Percentiles rank a stretch among this genome's conserved stretches.
These are phyloP conservation scores for Lordiphosa stackelbergi DNA, from an alignment of 1,140 invertebrate species.

Conservation along the genomic window DNA sequence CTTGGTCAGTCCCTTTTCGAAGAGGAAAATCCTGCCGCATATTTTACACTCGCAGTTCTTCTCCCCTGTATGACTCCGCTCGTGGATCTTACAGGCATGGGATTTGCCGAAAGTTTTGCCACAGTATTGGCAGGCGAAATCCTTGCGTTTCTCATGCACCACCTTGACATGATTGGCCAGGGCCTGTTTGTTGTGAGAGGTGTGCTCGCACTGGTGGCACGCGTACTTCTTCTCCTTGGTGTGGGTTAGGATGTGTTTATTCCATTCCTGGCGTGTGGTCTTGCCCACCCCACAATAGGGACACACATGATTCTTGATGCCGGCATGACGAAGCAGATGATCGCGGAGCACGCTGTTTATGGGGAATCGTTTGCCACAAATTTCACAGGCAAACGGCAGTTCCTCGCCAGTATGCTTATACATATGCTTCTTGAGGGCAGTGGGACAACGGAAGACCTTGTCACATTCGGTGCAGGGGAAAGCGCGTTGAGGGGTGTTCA, in stretches of 20 bases:
- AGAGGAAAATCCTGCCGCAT: conserved; percentile 71
- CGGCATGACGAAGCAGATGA: conserved; percentile 71
- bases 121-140: conserved; percentile 73
- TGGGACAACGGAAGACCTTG: conserved; percentile 71
- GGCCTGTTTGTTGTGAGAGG: conserved; percentile 71
- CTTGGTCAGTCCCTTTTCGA: conserved; percentile 69
- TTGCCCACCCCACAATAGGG: conserved; percentile 73
- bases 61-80: conserved; percentile 78
- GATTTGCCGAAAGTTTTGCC: conserved; percentile 73
- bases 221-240: conserved; percentile 75
- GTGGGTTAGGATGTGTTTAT: conserved; percentile 71
- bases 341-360: conserved; percentile 68
- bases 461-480: conserved; percentile 70
- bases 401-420: conserved; percentile 80
- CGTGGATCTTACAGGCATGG: conserved; percentile 73
- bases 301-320: conserved; percentile 74
- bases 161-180: conserved; percentile 67
- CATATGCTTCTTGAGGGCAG: conserved; percentile 78
- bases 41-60: conserved; percentile 74
- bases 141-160: conserved; percentile 73
- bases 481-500: conserved; percentile 53
- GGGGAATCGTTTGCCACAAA: conserved; percentile 78
- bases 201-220: conserved; percentile 66
- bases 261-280: conserved; percentile 72
- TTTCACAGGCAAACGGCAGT: conserved; percentile 80